A percentile compares a stretch with the other conserved stretches of the same genome.
These are phyloP conservation scores for Onychomys leucogaster DNA, from an alignment of 2,797 vertebrate species.

Conservation along the genomic window DNA sequence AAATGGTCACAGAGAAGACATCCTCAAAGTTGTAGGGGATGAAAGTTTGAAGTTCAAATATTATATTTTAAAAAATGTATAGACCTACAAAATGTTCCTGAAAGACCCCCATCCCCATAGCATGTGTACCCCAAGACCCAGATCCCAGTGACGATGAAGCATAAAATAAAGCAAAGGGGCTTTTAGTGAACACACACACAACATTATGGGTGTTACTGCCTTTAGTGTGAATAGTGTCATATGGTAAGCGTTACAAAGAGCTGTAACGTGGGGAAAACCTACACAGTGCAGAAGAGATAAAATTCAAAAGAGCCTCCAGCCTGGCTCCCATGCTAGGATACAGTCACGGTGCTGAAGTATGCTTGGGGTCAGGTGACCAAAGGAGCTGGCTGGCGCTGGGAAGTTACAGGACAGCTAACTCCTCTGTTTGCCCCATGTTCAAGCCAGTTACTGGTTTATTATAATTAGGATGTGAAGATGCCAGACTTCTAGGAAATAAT, in stretches of 20 bases:
- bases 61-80: neutral
- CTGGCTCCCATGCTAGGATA: too few relatives aligned
- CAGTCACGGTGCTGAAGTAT: too few relatives aligned
- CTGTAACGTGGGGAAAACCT: fast-evolving
- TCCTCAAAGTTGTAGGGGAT: neutral
- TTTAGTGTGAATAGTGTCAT: neutral
- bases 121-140: neutral
- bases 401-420: neutral
- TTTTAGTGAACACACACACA: neutral
- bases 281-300: neutral
- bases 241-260: neutral
- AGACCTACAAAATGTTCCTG: neutral
- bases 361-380: neutral
- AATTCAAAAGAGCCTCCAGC: neutral
- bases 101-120: neutral
- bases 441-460: neutral
- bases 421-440: neutral
- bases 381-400: neutral
- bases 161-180: fast-evolving
- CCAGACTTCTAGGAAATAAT: neutral
- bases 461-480: neutral
- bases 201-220: fast-evolving
- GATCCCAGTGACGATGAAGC: neutral
- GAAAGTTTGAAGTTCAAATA: neutral
- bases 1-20: neutral